These are phyloP conservation scores for Trachurus trachurus DNA, from an alignment of 2,797 vertebrate species.

Conservation along the genomic window DNA sequence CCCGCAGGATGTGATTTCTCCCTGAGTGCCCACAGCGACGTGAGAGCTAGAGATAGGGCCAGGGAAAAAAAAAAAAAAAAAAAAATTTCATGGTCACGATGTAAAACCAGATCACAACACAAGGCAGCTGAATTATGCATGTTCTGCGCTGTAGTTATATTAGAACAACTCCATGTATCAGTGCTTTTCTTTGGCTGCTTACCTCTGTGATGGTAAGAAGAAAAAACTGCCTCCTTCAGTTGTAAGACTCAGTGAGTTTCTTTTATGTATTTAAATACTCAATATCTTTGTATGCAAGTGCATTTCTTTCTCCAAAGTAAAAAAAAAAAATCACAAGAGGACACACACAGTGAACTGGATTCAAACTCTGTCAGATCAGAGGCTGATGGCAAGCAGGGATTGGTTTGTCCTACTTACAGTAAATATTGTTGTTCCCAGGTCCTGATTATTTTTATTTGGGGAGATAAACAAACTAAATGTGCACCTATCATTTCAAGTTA, in stretches of 20 bases:
- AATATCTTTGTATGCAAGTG: slow-evolving; percentile 8
- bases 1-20: slow-evolving; percentile 46
- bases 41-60: slow-evolving; percentile 6
- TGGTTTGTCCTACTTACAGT: slow-evolving; percentile 52
- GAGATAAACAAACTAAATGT: slow-evolving; percentile 22
- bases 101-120: slow-evolving; percentile 1
- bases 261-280: slow-evolving; percentile 22
- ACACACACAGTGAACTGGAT: slow-evolving; percentile 27
- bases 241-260: background rate
- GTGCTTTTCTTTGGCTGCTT: background rate
- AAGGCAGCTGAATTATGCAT: slow-evolving; percentile 5
- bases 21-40: slow-evolving; percentile 37
- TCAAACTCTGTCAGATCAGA: slow-evolving; percentile 53
- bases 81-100: background rate
- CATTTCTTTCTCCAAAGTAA: slow-evolving; percentile 1
- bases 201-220: too few relatives aligned
- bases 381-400: slow-evolving; percentile 28
- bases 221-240: background rate
- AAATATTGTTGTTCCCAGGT: slow-evolving; percentile 18
- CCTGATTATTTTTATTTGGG: slow-evolving; percentile 26
- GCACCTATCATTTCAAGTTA: slow-evolving; percentile 20
- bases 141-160: background rate
- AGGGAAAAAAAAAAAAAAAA: slow-evolving; percentile 5
- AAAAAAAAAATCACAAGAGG: slow-evolving; percentile 6
- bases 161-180: background rate